Conservation (phyloP, 2,797 vertebrate species). For the Gallirallus australis region DNA sequence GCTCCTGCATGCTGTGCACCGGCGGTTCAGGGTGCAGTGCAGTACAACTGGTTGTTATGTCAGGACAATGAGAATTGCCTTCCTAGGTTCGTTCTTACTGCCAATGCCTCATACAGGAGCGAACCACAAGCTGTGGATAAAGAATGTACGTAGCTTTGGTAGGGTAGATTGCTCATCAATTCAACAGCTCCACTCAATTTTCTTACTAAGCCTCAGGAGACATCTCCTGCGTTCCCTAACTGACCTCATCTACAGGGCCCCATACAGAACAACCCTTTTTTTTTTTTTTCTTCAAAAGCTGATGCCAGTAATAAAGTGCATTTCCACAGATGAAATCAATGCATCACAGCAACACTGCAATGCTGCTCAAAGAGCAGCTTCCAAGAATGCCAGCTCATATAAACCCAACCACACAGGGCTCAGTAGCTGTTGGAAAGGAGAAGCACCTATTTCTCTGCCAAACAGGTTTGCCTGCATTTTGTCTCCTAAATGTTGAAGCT, state of each 20-base stretch:
- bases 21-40: rapidly evolving
- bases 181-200: constrained; percentile 3
- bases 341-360: not conserved
- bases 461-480: not conserved
- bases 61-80: not conserved
- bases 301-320: constrained; percentile 4
- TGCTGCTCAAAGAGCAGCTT: not conserved
- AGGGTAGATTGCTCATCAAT: not conserved
- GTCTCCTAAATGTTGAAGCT: not conserved
- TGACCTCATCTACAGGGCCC: not conserved
- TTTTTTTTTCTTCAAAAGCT: not conserved
- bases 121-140: not conserved
- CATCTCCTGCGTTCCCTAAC: not conserved
- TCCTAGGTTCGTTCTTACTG: not conserved
- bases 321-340: not conserved
- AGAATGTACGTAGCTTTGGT: not conserved
- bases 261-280: not conserved
- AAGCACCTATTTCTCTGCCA: not conserved
- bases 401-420: not conserved
- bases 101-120: not conserved
- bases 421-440: not conserved
- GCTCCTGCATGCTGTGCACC: not conserved
- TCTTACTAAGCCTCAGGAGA: constrained; percentile 18
- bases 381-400: not conserved
- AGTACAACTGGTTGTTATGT: rapidly evolving